Evolutionary conservation across 2,113 vertebrate species (phyloP), one percentile per base, ranked within the genome.

Genomic region (Heptranchias perlo): DNA sequence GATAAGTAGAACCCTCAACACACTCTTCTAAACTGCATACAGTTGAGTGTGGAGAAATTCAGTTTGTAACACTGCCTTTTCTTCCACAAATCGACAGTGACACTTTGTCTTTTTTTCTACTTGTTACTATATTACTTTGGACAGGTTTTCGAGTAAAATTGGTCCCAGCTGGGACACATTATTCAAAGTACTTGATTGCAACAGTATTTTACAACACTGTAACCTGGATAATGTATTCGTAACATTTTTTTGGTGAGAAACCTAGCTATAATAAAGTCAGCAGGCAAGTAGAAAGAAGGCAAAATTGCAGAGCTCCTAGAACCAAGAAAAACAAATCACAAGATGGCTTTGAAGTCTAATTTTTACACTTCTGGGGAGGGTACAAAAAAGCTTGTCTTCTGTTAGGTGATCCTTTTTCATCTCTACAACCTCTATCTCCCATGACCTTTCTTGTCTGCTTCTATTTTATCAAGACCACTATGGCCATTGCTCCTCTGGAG

Each of bases 131-230:
- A 93, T 93, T 93, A 93, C 58, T 62, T 93, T 64, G 89, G 89
- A 61, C 58, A 93, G 89, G 58, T 62, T 93, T 93, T 35, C n/a
- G 0, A n/a, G 89, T 62, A 92, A 92, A 61, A 92, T 61, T 61
- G 58, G 58, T 93, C 89, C 89, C 89, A 44, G 58, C 89, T 39
- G 89, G n/a, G 58, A 93, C 35, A 93, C n/a, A 93, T 93, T 93
- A 93, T 93, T 93, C 58, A 93, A 39, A 62, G 58, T 93, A 54
- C 87, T 58, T 92, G 87, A 92, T 92, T 93, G 89, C n/a, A 92
- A 61, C 89, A 93, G 89, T 35, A 44, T 64, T 93, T 62, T 64
- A 21, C 35, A 62, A 39, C 58, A 44, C 89, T 93, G 35, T 93
- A 93, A 93, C 58, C 89, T 93, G 58, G 89, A 62, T 93, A 93